Percentiles rank a stretch among this genome's conserved stretches.
Evolutionary conservation across 2,113 vertebrate genomes (phyloP).

Genomic region (Eptatretus burgeri): DNA sequence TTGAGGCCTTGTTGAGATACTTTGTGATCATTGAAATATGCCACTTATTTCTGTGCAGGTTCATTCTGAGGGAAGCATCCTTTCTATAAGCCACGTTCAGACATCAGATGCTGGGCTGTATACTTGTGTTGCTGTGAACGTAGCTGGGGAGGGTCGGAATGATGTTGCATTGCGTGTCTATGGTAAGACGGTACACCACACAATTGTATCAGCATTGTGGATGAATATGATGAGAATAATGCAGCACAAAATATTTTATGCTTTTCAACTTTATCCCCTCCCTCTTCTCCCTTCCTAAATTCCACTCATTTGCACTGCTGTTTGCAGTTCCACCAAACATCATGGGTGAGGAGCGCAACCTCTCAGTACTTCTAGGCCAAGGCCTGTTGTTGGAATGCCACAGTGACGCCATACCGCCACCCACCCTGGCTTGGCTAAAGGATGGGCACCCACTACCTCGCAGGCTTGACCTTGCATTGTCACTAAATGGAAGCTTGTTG

Average conservation of each 20-base stretch:
- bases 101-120: slow-evolving; percentile 48
- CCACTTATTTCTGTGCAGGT: slow-evolving; percentile 20
- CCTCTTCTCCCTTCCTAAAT: not conserved
- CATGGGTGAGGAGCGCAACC: slow-evolving; percentile 59
- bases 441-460: slow-evolving; percentile 40
- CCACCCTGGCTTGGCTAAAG: slow-evolving; percentile 40
- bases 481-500: slow-evolving; percentile 33
- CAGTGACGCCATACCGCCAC: slow-evolving; percentile 42
- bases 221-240: not conserved
- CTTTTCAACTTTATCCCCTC: not conserved
- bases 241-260: not conserved
- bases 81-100: slow-evolving; percentile 38
- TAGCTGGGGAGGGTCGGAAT: slow-evolving; percentile 54
- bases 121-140: slow-evolving; percentile 65
- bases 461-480: slow-evolving; percentile 35
- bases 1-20: not conserved
- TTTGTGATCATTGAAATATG: not conserved
- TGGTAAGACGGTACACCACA: slow-evolving; percentile 23
- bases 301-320: not conserved
- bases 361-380: slow-evolving; percentile 31
- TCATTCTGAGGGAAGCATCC: slow-evolving; percentile 35
- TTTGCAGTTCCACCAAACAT: slow-evolving; percentile 64
- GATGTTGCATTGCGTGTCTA: slow-evolving; percentile 42
- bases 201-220: too few relatives aligned
- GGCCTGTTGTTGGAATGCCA: slow-evolving; percentile 36